Evolutionary conservation across 1,140 invertebrate species (phyloP), one percentile per base, ranked within the genome.

Genomic region (Lordiphosa mommai): DNA sequence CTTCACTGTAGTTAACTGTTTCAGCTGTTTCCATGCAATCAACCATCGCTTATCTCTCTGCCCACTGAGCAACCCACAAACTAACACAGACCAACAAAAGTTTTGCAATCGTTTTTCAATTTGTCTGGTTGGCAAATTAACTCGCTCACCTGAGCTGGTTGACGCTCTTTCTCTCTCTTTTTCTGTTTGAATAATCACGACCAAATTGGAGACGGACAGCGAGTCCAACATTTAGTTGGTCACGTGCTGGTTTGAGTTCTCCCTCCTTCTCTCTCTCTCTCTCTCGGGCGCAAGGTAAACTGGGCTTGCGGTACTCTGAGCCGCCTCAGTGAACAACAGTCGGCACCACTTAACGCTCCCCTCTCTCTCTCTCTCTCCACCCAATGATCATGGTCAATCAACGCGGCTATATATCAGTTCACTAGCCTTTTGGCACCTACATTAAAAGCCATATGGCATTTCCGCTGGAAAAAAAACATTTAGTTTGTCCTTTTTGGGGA

Each of bases 101-200:
- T 68, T 84, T 84, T 72, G 68, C 77, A 84, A 84, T 84, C 68
- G 52, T 47, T 55, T 52, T 53, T 59, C 68, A 85, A 85, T 72
- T 84, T 84, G 77, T 72, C 77, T 85, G 61, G 77, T 67, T 84
- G 77, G 77, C 77, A 82, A 70, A 61, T 51, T 70, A 70, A 69
- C 65, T 67, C 50, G 58, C 64, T 66, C 63, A 66, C 63, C 63
- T 65, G 52, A 43, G 14, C 4, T 17, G 3, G n/a, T 13, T 41
- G 3, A 27, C 40, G 12, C 40, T 17, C 37, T 12, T 38, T 34
- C 43, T 59, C 43, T 59, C 23, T 49, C 23, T 41, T 17, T 13
- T 10, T 34, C 32, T 40, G 9, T 46, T 23, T 41, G 17, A 41
- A 20, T 41, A 41, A 41, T 41, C 16, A 10, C 38, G 17, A 14